Conservation (phyloP, 2,888 invertebrate species). For the Volucella inflata region DNA sequence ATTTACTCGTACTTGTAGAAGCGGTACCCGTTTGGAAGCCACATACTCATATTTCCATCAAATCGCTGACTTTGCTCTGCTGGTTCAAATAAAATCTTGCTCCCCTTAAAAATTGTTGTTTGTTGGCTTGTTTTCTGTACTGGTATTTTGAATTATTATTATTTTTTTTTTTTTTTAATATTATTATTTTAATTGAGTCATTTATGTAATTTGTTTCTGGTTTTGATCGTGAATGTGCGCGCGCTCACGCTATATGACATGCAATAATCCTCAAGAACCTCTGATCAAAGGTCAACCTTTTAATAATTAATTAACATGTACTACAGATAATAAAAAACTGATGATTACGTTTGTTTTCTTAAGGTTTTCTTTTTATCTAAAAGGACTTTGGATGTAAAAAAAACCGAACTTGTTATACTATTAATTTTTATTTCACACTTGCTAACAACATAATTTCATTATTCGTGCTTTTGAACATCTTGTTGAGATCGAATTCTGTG, state of each 20-base stretch:
- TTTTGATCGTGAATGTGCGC: slow-evolving; percentile 17
- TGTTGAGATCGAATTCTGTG: no score
- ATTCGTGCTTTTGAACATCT: no score
- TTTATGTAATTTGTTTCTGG: slow-evolving; percentile 64
- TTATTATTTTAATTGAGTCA: slow-evolving; percentile 38
- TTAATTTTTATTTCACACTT: no score
- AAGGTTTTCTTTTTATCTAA: no score
- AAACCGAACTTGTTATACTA: no score
- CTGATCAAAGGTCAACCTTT: slow-evolving; percentile 53
- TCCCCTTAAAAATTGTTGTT: slow-evolving; percentile 54
- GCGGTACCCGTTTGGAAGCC: slow-evolving; percentile 48
- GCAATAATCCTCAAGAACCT: slow-evolving; percentile 44
- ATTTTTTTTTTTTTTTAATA: no score
- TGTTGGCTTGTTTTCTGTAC: slow-evolving; percentile 20
- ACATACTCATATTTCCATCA: slow-evolving; percentile 30
- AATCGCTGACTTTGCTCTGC: slow-evolving; percentile 15
- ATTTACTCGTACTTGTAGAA: slow-evolving; percentile 22
- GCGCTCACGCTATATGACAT: slow-evolving; percentile 34
- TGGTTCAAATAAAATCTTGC: slow-evolving; percentile 27
- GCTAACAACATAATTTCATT: no score
- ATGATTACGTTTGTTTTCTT: no score
- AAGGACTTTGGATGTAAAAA: no score
- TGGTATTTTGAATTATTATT: not conserved
- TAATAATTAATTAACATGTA: slow-evolving; percentile 8
- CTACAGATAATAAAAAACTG: not conserved